Evolutionary conservation across 2,888 invertebrate genomes (phyloP).

Genomic region (Lasioglossum marginatum): DNA sequence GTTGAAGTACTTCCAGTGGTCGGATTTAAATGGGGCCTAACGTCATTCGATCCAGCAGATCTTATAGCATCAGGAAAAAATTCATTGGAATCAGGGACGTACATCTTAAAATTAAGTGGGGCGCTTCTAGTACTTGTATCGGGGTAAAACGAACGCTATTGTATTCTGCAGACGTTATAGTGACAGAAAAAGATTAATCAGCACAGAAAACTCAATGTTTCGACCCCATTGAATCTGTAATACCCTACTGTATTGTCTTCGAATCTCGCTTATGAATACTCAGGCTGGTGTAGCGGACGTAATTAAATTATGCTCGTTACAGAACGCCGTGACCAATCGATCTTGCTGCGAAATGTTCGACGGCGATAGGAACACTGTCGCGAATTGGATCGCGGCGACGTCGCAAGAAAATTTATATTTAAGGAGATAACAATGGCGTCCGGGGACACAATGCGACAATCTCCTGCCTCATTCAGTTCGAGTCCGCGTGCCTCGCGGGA

Average conservation of each 20-base stretch:
- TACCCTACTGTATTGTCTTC: not conserved
- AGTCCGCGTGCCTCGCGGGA: constrained; percentile 1
- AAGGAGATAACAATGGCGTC: not conserved
- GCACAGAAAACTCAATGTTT: not conserved
- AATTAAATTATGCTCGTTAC: not conserved
- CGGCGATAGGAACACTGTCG: not conserved
- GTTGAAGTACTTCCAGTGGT: not conserved
- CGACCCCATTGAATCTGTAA: not conserved
- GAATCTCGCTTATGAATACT: not conserved
- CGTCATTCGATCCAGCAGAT: not conserved
- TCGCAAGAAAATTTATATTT: not conserved
- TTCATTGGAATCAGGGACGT: no score
- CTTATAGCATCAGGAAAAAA: not conserved
- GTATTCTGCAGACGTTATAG: not conserved
- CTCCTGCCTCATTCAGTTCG: not conserved
- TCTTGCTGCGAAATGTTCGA: not conserved
- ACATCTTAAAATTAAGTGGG: no score
- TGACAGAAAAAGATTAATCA: not conserved
- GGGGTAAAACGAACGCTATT: not conserved
- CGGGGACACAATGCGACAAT: not conserved
- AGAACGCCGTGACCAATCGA: not conserved
- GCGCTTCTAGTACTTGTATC: not conserved
- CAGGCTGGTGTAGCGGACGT: not conserved
- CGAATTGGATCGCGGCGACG: not conserved
- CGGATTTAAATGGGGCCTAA: not conserved